Conservation (phyloP, 2,797 vertebrate genomes). For the Anguilla megastoma region DNA sequence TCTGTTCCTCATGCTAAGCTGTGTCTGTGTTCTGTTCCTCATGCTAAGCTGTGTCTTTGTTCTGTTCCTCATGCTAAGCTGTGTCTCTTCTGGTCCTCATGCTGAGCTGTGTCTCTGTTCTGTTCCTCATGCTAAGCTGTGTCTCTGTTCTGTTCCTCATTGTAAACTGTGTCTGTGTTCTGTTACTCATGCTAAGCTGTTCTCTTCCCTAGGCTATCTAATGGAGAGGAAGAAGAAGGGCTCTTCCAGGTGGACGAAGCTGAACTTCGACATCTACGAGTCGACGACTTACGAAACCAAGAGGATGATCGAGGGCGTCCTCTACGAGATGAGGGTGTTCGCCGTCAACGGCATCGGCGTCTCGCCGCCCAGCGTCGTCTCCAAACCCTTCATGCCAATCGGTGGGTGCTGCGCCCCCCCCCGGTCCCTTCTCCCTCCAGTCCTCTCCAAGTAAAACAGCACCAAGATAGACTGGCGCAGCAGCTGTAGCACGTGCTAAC, state of each 20-base stretch:
- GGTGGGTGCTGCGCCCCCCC: conserved; percentile 66
- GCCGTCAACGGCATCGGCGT: conserved; percentile 84
- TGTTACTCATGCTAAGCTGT: neutral
- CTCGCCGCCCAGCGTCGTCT: conserved; percentile 81
- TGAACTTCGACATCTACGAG: conserved; percentile 84
- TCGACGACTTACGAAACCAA: conserved; percentile 79
- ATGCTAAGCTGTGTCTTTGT: neutral
- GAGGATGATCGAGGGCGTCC: conserved; percentile 87
- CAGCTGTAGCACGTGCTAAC: conserved; percentile 11
- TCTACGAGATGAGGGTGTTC: conserved; percentile 89
- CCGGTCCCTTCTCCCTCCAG: conserved; percentile 37
- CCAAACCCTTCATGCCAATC: conserved; percentile 90
- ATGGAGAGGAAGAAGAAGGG: conserved; percentile 86
- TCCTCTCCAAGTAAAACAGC: neutral
- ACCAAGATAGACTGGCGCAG: neutral
- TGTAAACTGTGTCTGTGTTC: neutral
- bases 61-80: no score
- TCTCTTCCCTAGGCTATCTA: conserved; percentile 76
- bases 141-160: neutral
- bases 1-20: no score
- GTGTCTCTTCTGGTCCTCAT: no score
- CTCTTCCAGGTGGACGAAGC: conserved; percentile 84
- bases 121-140: neutral
- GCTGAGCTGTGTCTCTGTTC: no score
- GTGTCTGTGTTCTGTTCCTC: no score